Evolutionary conservation across 2,888 invertebrate species (phyloP), one percentile per base, ranked within the genome.

Genomic region (Microctonus hyperodae): DNA sequence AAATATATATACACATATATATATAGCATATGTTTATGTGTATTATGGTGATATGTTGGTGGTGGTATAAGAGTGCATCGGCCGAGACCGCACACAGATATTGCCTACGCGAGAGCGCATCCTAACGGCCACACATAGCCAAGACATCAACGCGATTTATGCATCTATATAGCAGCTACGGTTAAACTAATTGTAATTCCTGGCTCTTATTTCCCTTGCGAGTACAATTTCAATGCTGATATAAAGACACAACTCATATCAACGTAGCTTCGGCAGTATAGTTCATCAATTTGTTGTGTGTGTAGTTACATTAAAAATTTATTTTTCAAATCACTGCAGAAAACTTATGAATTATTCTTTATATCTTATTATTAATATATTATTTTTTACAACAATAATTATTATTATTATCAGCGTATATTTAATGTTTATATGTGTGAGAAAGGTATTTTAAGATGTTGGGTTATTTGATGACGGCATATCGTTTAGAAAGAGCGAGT

Each of bases 141-240:
- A 53, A 63, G 66, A 70, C 69, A 72, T 72, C 70, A 69, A 69
- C 65, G 69, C 72, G 69, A 72, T 72, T 72, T 70, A 72, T 72
- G 70, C 68, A 68, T 58, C 66, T 65, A 70, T 70, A 72, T 70
- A 66, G 69, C 70, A 70, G 65, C 53, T 57, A 67, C 51, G 69
- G 72, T 70, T 67, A 70, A 69, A 67, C 70, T 68, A 66, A 65
- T 68, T 67, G 70, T 72, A 72, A 72, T 70, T 70, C 68, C 68
- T 70, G 65, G 64, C 65, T 70, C 69, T 65, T 70, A 69, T 69
- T 69, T 69, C 33, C 66, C 65, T 56, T 35, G 53, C 50, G 22
- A 65, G 60, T 16, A 44, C 44, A 44, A n/a, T 16, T 44, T 16
- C 44, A 44, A 9, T 16, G 9, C 44, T 16, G 44, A 44, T 44